Base-by-base conservation (phyloP, 2,113 vertebrate genomes). In the Hepsetus odoe region DNA sequence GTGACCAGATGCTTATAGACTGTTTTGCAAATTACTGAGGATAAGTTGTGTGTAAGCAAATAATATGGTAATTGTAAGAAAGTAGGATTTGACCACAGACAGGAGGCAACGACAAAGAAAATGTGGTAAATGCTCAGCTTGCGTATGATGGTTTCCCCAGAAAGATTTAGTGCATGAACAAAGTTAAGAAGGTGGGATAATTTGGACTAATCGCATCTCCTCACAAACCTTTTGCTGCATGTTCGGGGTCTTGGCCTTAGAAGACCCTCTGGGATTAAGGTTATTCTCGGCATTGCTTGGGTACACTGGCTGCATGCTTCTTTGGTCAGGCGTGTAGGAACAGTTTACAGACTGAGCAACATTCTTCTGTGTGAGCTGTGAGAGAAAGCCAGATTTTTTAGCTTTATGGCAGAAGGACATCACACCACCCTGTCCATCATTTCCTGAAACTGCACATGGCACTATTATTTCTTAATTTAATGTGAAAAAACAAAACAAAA, bases 211-310 rank as follows among this genome's bases (percentile, higher is more conserved):
- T 75, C 49, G n/a, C 8, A 40, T 33, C 10, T 40, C 9, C 16
- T 49, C 26, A 35, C 24, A 35, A 86, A 95, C 94, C 92, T 95
- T 95, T 65, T 91, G 86, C 22, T 91, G 90, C 53, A 92, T 77
- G 20, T 78, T 79, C 56, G 90, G 86, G 83, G 83, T 93, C 79
- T 92, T 87, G 49, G 89, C 70, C 79, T 93, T 93, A 49, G 89
- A 12, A 20, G 86, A 83, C 20, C 79, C 71, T 33, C 87, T 85
- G 65, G 88, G 81, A 83, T 79, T 85, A 1, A 92, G 83, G 77
- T 84, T 80, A 53, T 82, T 90, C 0, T 94, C 93, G 5, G 89
- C 28, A 0, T 87, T 83, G 85, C 70, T 82, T 70, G 90, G 72
- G 81, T 92, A 95, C 8, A 89, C 18, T 1, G 88, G 80, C 65